These are phyloP conservation scores for Pseudanteris insignis DNA, from an alignment of 2,888 invertebrate species.

Conservation along the genomic window DNA sequence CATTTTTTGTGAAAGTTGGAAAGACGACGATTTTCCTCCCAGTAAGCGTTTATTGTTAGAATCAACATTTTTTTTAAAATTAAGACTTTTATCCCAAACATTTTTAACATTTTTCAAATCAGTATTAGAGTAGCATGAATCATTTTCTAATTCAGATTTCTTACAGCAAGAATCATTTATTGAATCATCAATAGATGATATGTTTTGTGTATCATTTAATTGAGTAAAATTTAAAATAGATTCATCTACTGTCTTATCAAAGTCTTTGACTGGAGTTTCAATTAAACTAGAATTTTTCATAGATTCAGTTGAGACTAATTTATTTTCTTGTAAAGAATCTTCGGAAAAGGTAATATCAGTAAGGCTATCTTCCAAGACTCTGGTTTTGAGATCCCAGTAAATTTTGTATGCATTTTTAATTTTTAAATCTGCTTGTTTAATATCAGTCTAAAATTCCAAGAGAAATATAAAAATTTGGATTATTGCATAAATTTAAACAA, in stretches of 20 bases:
- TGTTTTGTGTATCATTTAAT: not conserved
- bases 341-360: constrained; percentile 68
- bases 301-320: constrained; percentile 3
- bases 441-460: constrained; percentile 78
- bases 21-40: constrained; percentile 60
- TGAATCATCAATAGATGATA: constrained; percentile 2
- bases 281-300: constrained; percentile 3
- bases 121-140: constrained; percentile 19
- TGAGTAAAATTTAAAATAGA: constrained; percentile 3
- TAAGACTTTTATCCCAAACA: constrained; percentile 69
- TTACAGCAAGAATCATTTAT: constrained; percentile 3
- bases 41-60: constrained; percentile 41
- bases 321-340: constrained; percentile 41
- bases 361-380: constrained; percentile 77
- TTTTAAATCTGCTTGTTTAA: constrained; percentile 77
- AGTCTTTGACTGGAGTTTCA: not conserved
- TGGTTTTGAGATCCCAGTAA: constrained; percentile 82
- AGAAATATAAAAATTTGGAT: no score
- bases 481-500: not conserved
- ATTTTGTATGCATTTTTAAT: constrained; percentile 83
- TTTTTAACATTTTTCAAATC: constrained; percentile 61
- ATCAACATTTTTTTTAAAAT: constrained; percentile 35
- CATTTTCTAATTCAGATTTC: constrained; percentile 47
- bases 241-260: not conserved
- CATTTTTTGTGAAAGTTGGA: constrained; percentile 74